Evolutionary conservation across 1,140 invertebrate species (phyloP).

Genomic region (Caerostris darwini): DNA sequence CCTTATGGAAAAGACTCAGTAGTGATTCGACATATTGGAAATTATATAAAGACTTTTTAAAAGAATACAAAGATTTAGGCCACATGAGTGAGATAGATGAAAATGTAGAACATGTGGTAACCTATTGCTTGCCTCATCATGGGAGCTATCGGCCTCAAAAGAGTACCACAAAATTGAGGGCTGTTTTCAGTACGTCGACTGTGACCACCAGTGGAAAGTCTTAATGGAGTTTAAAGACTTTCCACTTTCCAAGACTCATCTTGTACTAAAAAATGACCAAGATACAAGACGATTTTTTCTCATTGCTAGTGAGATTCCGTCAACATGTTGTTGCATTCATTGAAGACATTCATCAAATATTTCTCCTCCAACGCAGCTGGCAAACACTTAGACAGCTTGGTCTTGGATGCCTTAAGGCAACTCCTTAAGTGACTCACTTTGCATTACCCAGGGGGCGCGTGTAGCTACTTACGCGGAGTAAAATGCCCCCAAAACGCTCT

Average conservation of each 20-base stretch:
- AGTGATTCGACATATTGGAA: neutral
- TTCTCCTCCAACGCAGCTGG: too few species aligned
- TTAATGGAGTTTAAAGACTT: too few species aligned
- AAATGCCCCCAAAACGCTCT: too few species aligned
- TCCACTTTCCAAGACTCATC: conserved; percentile 44
- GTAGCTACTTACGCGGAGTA: too few species aligned
- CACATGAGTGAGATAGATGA: neutral
- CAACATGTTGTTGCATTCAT: conserved; percentile 52
- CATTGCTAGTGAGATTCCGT: conserved; percentile 76
- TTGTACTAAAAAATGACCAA: conserved; percentile 46
- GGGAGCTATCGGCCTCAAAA: conserved; percentile 32
- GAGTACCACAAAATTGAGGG: conserved; percentile 60
- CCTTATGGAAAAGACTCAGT: neutral
- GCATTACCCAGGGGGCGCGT: too few species aligned
- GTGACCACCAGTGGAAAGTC: conserved; percentile 24
- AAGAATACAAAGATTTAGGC: conserved; percentile 28
- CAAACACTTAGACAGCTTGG: too few species aligned
- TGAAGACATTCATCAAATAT: conserved; percentile 74
- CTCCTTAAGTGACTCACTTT: too few species aligned
- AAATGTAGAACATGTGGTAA: neutral
- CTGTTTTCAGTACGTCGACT: conserved; percentile 71
- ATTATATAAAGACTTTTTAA: conserved; percentile 34
- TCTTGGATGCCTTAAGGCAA: too few species aligned
- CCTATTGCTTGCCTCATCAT: conserved; percentile 56
- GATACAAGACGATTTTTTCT: conserved; percentile 63